A percentile compares a stretch with the other conserved stretches of the same genome.
Conservation (phyloP, 2,888 invertebrate species). For the Mythimna loreyi region DNA sequence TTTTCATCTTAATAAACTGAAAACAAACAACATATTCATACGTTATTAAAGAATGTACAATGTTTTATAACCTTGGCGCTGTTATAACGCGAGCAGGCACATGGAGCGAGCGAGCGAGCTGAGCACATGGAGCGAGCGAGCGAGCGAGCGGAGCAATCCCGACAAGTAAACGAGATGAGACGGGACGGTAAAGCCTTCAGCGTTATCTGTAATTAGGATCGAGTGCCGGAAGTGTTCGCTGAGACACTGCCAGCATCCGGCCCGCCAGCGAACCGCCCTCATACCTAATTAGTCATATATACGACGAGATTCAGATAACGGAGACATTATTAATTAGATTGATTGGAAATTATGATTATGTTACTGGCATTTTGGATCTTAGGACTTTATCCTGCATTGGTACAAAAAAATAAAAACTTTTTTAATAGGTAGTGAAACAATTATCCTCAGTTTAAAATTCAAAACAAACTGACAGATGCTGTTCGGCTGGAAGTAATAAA, state of each 20-base stretch:
- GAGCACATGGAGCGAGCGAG: conserved; percentile 49
- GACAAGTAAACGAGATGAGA: conserved; percentile 80
- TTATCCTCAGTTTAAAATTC: not conserved
- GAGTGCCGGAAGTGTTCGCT: conserved; percentile 79
- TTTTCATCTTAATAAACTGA: conserved; percentile 33
- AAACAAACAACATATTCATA: conserved; percentile 44
- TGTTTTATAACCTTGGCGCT: conserved; percentile 53
- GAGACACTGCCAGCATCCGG: conserved; percentile 76
- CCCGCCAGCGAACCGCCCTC: conserved; percentile 50
- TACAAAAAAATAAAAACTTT: not conserved
- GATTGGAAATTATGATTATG: conserved; percentile 36
- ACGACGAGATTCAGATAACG: conserved; percentile 49
- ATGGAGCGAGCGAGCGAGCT: conserved; percentile 47
- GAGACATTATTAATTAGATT: conserved; percentile 53
- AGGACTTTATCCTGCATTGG: not conserved
- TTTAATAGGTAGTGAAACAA: not conserved
- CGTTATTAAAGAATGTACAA: conserved; percentile 50
- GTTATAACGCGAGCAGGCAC: conserved; percentile 57
- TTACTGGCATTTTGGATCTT: not conserved
- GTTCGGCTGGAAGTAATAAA: not conserved
- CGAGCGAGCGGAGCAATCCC: conserved; percentile 60
- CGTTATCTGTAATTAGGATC: conserved; percentile 89
- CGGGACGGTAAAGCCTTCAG: conserved; percentile 72
- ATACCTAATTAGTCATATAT: conserved; percentile 64
- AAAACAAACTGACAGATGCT: not conserved